These are phyloP conservation scores for Caenorhabditis panamensis DNA, from an alignment of 2,888 invertebrate genomes.

Conservation along the genomic window DNA sequence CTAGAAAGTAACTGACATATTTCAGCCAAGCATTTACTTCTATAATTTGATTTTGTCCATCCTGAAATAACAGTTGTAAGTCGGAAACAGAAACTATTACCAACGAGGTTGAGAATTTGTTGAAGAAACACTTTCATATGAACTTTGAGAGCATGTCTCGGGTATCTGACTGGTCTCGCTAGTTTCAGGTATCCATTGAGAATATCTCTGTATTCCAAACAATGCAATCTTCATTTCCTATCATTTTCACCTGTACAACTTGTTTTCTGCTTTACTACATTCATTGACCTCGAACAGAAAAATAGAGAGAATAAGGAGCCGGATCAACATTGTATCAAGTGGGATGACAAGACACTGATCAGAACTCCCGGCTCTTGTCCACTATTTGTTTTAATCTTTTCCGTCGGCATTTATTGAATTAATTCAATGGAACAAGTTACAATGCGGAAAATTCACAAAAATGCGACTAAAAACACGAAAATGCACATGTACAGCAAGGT, in stretches of 20 bases:
- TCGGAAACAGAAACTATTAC: not conserved
- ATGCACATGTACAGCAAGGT: constrained; percentile 33
- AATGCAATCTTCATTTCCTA: not conserved
- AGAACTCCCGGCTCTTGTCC: constrained; percentile 18
- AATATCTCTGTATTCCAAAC: constrained; percentile 65
- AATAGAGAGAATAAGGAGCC: constrained; percentile 28
- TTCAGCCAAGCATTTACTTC: constrained; percentile 78
- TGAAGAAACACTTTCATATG: constrained; percentile 76
- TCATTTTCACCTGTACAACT: constrained; percentile 60
- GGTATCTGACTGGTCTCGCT: constrained; percentile 72
- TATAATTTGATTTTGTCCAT: constrained; percentile 77
- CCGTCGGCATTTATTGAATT: constrained; percentile 44
- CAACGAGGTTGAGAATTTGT: constrained; percentile 72
- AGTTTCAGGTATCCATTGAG: constrained; percentile 70
- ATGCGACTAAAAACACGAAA: constrained; percentile 6
- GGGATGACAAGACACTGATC: constrained; percentile 51
- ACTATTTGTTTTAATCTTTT: constrained; percentile 53
- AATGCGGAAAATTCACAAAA: constrained; percentile 15
- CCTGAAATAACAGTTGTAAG: constrained; percentile 55
- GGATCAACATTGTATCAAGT: constrained; percentile 47
- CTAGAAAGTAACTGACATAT: constrained; percentile 59
- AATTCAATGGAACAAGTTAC: constrained; percentile 15
- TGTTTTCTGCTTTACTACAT: constrained; percentile 66
- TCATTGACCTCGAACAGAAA: not conserved
- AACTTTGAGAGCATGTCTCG: constrained; percentile 66